Base-by-base conservation (phyloP, 2,888 invertebrate species). In the Dryobotodes eremita region DNA sequence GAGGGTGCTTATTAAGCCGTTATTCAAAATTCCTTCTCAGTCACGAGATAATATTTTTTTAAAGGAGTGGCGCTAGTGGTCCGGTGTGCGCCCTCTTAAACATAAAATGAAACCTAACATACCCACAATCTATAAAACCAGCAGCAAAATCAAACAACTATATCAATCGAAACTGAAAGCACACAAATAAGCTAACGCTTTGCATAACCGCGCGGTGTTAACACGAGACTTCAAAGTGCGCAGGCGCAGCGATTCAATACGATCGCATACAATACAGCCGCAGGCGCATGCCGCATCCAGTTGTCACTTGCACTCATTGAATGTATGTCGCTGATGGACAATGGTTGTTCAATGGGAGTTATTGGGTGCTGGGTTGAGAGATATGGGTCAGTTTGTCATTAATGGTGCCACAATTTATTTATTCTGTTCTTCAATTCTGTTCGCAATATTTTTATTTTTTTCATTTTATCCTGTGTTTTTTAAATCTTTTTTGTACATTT, bases 231-330 rank as follows among this genome's bases (percentile, higher is more conserved):
- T 91, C 89, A 91, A 91, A 89, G 88, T 80, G 84, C 73, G 75
- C 83, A 55, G 66, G 82, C 85, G 86, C 84, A 94, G 94, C 95
- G 94, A 93, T 90, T 95, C 94, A 94, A 95, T 95, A 90, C 86
- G 79, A 85, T 86, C 88, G 92, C 91, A 94, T 93, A 95, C 95
- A 96, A 95, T 94, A 89, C 90, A 81, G 17, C 0, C 66, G 68
- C 17, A n/a, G 3, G 23, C 46, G 36, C 61, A 78, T 62, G 89
- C 88, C 89, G 94, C 94, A 94, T 94, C 95, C 94, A 94, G 92
- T 94, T 96, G 96, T 96, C 96, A 95, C 94, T 92, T 93, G 91
- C 91, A 88, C 92, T 92, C 92, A 91, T 94, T 94, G 94, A 94
- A 94, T 94, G 86, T 92, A 92, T 94, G 92, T 93, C 91, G 88